Evolutionary conservation across 2,797 vertebrate species (phyloP).

Genomic region (Lacerta agilis): DNA sequence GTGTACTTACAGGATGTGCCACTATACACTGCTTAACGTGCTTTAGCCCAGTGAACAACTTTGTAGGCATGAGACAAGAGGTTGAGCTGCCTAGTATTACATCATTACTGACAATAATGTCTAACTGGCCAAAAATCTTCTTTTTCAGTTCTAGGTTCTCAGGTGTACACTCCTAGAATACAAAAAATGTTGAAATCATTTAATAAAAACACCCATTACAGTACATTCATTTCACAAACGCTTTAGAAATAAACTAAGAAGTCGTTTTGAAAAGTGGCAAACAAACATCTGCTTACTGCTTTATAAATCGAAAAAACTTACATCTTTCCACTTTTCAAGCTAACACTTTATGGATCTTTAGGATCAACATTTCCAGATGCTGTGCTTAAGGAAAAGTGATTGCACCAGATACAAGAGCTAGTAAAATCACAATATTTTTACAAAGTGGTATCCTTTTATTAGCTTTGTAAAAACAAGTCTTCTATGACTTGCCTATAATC

Average conservation of each 20-base stretch:
- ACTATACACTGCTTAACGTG: constrained; percentile 90
- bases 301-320: not conserved
- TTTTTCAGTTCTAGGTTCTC: constrained; percentile 91
- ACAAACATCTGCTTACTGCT: not conserved
- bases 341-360: not conserved
- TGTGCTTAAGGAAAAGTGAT: not conserved
- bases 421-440: not conserved
- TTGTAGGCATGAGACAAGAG: constrained; percentile 92
- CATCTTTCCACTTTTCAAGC: too few relatives aligned
- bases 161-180: constrained; percentile 90
- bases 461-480: not conserved
- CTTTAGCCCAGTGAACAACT: constrained; percentile 86
- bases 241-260: too few relatives aligned
- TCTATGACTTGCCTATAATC: too few relatives aligned
- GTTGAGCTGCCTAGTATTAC: constrained; percentile 93
- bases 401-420: not conserved
- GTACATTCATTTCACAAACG: constrained; percentile 14
- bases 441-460: not conserved
- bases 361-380: not conserved
- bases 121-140: constrained; percentile 87
- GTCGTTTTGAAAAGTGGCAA: not conserved
- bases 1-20: constrained; percentile 91
- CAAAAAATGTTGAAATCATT: constrained; percentile 11
- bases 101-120: constrained; percentile 78
- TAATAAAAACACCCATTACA: constrained; percentile 9